Percentiles rank a stretch among this genome's conserved stretches.
Evolutionary conservation across 64 coral and sea anemone species (phyloP).

Genomic region (Cladopsammia gracilis): DNA sequence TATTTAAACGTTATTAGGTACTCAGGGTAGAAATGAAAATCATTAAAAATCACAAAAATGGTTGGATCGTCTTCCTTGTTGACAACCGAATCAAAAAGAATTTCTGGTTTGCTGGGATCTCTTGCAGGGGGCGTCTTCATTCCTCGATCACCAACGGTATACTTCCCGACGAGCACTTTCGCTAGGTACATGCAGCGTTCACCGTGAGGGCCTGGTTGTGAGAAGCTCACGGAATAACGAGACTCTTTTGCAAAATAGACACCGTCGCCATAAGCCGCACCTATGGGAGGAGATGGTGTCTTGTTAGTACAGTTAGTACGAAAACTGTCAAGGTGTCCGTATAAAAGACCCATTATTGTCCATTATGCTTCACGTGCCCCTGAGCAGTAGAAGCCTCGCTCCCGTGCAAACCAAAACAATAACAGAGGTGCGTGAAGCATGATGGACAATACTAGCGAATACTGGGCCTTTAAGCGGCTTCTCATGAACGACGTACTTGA

Average conservation of each 20-base stretch:
- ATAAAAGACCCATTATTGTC: too few species aligned
- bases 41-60: slow-evolving; percentile 47
- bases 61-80: not conserved
- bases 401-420: too few species aligned
- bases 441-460: too few species aligned
- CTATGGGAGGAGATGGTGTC: not conserved
- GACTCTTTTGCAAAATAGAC: slow-evolving; percentile 59
- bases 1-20: slow-evolving; percentile 49
- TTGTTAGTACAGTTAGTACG: too few species aligned
- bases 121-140: not conserved
- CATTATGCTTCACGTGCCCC: too few species aligned
- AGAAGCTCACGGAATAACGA: not conserved
- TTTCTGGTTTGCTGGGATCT: slow-evolving; percentile 4
- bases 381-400: too few species aligned
- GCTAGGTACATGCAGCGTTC: slow-evolving; percentile 46
- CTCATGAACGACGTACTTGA: too few species aligned
- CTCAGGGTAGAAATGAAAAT: slow-evolving; percentile 32
- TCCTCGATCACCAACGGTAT: not conserved
- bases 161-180: slow-evolving; percentile 38
- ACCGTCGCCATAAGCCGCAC: slow-evolving; percentile 28
- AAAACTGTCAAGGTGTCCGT: too few species aligned
- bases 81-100: slow-evolving; percentile 55
- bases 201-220: not conserved
- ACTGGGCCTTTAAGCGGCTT: too few species aligned
- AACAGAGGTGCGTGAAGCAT: too few species aligned